phyloP scores from a whole-genome alignment of 35 echinoderm and acorn worm genomes.

The Ophiothrix spiculata region DNA sequence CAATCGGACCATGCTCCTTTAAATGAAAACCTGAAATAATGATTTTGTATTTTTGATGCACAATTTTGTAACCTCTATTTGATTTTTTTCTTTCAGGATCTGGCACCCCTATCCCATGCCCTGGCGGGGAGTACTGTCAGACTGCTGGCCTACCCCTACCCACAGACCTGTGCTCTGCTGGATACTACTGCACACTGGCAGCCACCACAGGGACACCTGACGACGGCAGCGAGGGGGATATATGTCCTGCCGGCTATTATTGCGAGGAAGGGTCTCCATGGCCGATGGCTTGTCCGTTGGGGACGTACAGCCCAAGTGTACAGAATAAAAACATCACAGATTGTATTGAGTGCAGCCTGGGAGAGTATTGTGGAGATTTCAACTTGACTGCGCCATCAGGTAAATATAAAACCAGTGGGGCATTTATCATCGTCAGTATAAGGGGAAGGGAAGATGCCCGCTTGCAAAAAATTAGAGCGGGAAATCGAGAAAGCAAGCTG shows the following conservation, averaged over 20 bases:
- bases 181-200: conserved; percentile 78
- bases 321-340: conserved; percentile 81
- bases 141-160: conserved; percentile 60
- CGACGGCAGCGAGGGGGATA: conserved; percentile 72
- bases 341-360: conserved; percentile 66
- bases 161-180: conserved; percentile 63
- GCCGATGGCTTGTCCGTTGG: conserved; percentile 62
- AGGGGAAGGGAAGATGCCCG: no score
- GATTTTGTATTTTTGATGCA: background rate
- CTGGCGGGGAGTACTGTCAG: conserved; percentile 85
- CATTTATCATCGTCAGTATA: no score
- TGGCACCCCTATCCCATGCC: conserved; percentile 67
- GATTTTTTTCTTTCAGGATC: conserved; percentile 55
- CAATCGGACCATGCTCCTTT: background rate
- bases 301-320: conserved; percentile 68
- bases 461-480: no score
- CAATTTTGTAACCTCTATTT: background rate
- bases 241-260: conserved; percentile 87
- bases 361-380: conserved; percentile 91
- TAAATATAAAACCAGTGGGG: no score
- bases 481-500: no score
- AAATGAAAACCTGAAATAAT: background rate
- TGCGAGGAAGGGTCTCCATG: conserved; percentile 79
- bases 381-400: conserved; percentile 85
- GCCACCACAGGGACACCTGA: conserved; percentile 71